Percentiles rank a stretch among this genome's conserved stretches.
phyloP scores from a whole-genome alignment of 2,113 vertebrate species.

The Hyperopisus bebe region DNA sequence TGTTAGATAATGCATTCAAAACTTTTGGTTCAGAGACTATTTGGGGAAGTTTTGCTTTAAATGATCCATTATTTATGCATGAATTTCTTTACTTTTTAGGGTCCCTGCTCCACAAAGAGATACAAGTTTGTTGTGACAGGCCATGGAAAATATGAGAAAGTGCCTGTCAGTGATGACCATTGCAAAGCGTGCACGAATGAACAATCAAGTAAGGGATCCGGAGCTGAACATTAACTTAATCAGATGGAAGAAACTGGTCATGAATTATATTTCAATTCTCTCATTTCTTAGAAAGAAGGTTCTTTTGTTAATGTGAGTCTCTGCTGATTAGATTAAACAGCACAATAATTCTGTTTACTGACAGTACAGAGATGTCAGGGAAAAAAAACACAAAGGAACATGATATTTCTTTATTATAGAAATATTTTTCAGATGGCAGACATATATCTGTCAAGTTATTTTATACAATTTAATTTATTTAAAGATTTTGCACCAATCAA shows the following conservation, averaged over 20 bases:
- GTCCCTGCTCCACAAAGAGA: conserved; percentile 62
- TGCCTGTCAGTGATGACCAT: conserved; percentile 56
- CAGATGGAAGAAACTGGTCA: neutral
- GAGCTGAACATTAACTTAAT: neutral
- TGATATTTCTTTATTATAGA: neutral
- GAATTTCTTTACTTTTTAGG: conserved; percentile 45
- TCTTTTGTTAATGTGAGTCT: neutral
- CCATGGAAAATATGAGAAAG: conserved; percentile 92
- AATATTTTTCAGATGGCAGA: neutral
- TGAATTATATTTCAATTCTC: neutral
- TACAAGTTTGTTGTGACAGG: conserved; percentile 85
- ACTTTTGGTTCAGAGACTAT: neutral
- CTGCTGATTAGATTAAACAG: neutral
- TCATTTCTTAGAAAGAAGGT: neutral
- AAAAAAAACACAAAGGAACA: neutral
- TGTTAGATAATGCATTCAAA: neutral
- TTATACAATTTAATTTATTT: neutral
- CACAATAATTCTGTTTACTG: neutral
- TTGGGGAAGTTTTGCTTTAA: neutral
- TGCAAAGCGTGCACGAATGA: conserved; percentile 39
- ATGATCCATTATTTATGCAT: neutral
- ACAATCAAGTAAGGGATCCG: conserved; percentile 42
- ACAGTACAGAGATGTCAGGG: neutral
- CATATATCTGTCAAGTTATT: neutral
- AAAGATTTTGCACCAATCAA: neutral